Evolutionary conservation across 2,797 vertebrate species (phyloP).

Genomic region (Erpetoichthys calabaricus): DNA sequence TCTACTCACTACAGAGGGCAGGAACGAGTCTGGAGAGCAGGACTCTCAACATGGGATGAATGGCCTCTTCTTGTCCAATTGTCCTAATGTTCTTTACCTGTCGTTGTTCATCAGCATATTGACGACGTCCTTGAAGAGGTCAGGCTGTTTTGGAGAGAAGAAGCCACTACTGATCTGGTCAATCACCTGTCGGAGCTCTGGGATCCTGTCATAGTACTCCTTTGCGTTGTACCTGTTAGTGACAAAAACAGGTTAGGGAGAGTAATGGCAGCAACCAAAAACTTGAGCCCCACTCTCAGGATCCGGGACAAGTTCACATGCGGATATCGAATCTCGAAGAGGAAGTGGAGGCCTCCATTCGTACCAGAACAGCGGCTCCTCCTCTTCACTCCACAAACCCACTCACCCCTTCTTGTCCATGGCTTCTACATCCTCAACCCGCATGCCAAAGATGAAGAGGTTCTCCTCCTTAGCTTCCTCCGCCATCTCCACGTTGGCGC

Average conservation of each 20-base stretch:
- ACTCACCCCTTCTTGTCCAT: conserved; percentile 58
- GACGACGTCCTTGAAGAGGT: conserved; percentile 60
- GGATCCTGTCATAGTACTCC: conserved; percentile 56
- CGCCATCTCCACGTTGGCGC: conserved; percentile 74
- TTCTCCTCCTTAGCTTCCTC: conserved; percentile 69
- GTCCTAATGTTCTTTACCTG: conserved; percentile 36
- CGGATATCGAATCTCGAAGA: background rate
- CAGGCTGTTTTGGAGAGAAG: conserved; percentile 62
- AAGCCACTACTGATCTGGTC: conserved; percentile 63
- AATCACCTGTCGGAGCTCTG: conserved; percentile 59
- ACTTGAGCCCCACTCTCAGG: no score
- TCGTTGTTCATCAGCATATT: conserved; percentile 72
- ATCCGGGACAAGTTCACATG: no score
- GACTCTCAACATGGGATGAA: no score
- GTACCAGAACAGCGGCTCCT: background rate
- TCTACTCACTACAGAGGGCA: no score
- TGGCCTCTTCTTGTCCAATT: no score
- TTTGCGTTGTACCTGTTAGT: conserved; percentile 52
- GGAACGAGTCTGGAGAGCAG: no score
- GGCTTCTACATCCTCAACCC: conserved; percentile 64
- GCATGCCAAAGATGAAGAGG: conserved; percentile 75
- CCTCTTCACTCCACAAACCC: background rate
- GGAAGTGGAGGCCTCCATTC: no score
- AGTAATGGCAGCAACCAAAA: background rate
- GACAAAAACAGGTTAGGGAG: conserved; percentile 3